A percentile compares a stretch with the other conserved stretches of the same genome.
Conservation (phyloP, 2,888 invertebrate species). For the Cosmorhoe ocellata region DNA sequence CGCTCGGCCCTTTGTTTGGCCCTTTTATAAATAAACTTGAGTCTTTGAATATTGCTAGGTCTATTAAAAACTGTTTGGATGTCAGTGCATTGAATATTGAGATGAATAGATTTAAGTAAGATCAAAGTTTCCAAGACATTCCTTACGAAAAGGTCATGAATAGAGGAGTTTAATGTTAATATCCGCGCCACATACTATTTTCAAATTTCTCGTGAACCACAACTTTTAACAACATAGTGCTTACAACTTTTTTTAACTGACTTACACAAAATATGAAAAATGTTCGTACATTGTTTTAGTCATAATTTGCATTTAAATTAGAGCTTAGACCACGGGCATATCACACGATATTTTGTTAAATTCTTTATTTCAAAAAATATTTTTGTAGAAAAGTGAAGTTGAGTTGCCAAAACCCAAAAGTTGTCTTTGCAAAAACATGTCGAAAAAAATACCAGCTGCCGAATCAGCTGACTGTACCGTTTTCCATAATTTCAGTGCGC, state of each 20-base stretch:
- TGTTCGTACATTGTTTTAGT: too few relatives aligned
- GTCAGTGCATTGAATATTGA: constrained; percentile 21
- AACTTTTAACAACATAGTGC: too few relatives aligned
- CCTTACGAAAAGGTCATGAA: background rate
- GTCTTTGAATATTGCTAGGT: constrained; percentile 50
- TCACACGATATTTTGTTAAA: too few relatives aligned
- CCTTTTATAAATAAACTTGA: constrained; percentile 65
- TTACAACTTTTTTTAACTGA: too few relatives aligned
- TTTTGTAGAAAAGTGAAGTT: too few relatives aligned
- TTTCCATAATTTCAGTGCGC: constrained; percentile 40
- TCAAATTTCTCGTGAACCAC: too few relatives aligned
- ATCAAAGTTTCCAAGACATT: constrained; percentile 12
- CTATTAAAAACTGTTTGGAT: constrained; percentile 35
- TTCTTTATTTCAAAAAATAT: too few relatives aligned
- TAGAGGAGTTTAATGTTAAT: constrained; percentile 3
- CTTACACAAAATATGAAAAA: too few relatives aligned
- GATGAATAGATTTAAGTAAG: constrained; percentile 22
- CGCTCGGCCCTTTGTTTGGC: constrained; percentile 65
- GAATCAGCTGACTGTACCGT: constrained; percentile 62
- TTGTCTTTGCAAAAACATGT: too few relatives aligned
- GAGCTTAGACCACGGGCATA: too few relatives aligned
- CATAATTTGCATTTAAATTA: too few relatives aligned
- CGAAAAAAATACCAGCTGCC: constrained; percentile 21
- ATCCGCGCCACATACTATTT: background rate
- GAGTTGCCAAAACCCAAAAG: too few relatives aligned